These are phyloP conservation scores for Xestoiulus laeticollis DNA, from an alignment of 2,888 invertebrate species.

Conservation along the genomic window DNA sequence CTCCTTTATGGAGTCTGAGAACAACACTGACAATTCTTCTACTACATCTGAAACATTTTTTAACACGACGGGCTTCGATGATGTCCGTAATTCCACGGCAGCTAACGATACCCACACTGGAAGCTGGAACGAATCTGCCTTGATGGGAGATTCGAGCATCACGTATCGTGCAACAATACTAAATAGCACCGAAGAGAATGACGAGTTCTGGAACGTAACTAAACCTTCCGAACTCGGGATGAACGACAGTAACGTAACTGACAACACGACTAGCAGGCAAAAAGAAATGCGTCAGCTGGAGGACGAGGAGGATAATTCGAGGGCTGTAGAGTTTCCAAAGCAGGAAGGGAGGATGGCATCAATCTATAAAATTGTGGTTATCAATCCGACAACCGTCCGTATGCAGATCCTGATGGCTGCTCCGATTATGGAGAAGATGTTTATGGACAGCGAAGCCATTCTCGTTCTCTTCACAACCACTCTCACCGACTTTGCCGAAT, in stretches of 20 bases:
- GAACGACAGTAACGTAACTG: neutral
- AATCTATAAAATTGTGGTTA: constrained; percentile 38
- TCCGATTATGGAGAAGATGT: constrained; percentile 52
- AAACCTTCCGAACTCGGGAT: neutral
- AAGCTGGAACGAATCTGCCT: neutral
- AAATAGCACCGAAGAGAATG: neutral
- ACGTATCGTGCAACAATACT: neutral
- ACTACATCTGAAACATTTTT: neutral
- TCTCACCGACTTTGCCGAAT: constrained; percentile 51
- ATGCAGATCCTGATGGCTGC: constrained; percentile 51
- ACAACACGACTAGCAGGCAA: neutral
- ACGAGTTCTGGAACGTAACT: neutral
- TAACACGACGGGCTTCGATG: no score
- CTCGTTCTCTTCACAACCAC: constrained; percentile 51
- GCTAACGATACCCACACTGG: neutral
- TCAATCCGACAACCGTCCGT: constrained; percentile 51
- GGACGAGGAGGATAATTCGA: constrained; percentile 24
- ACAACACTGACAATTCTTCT: neutral
- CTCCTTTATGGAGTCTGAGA: neutral
- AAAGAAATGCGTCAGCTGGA: constrained; percentile 25
- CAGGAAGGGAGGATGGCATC: constrained; percentile 36
- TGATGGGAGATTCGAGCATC: neutral
- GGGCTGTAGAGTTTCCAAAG: constrained; percentile 38
- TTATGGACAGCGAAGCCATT: constrained; percentile 48
- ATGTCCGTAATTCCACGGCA: no score